Evolutionary conservation across 2,888 invertebrate genomes (phyloP).

Genomic region (Tenthredo livida): DNA sequence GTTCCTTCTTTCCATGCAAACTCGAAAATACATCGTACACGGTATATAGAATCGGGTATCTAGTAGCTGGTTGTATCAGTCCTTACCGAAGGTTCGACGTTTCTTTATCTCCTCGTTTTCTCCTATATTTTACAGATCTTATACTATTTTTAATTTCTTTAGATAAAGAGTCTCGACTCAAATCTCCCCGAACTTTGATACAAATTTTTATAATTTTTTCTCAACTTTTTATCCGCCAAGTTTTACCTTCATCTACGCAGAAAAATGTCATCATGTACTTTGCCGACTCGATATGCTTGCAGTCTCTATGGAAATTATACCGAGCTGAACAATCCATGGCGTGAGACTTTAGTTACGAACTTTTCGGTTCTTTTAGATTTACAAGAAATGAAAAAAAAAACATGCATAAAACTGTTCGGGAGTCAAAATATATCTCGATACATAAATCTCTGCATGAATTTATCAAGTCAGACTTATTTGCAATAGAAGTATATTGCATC

Average conservation of each 20-base stretch:
- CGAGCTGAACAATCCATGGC: too few relatives aligned
- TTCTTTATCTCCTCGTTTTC: not conserved
- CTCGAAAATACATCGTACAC: conserved; percentile 20
- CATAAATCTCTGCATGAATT: not conserved
- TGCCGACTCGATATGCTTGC: too few relatives aligned
- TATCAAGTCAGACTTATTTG: not conserved
- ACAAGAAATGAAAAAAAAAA: too few relatives aligned
- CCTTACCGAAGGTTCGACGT: conserved; percentile 5
- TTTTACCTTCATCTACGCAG: too few relatives aligned
- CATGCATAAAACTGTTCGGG: too few relatives aligned
- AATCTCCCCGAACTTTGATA: not conserved
- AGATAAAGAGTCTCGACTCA: not conserved
- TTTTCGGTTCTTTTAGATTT: too few relatives aligned
- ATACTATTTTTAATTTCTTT: not conserved
- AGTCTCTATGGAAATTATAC: too few relatives aligned
- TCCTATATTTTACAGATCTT: not conserved
- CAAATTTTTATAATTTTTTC: not conserved
- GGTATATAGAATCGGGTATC: conserved; percentile 26
- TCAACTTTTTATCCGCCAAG: not conserved
- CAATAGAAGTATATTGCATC: not conserved
- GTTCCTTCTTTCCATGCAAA: conserved; percentile 51
- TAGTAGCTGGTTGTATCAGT: not conserved
- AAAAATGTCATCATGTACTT: too few relatives aligned
- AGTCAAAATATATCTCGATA: not conserved
- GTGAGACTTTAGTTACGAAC: too few relatives aligned